Evolutionary conservation across 2,888 invertebrate genomes (phyloP).

Genomic region (Ctenicera cuprea): DNA sequence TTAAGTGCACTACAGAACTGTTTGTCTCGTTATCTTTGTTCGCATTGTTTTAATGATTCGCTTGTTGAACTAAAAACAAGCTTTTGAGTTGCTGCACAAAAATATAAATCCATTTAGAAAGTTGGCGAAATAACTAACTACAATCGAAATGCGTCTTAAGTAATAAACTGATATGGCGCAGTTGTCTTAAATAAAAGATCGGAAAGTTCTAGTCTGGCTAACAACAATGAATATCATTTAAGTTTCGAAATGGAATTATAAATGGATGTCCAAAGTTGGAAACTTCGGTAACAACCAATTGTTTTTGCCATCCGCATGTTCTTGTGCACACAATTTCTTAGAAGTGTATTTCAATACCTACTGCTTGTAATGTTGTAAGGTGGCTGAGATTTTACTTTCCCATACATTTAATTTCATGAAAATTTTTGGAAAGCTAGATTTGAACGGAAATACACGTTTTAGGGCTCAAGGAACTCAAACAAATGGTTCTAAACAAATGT

Average conservation of each 20-base stretch:
- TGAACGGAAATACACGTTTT: no score
- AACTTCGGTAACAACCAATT: constrained; percentile 57
- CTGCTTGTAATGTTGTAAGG: neutral
- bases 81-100: neutral
- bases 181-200: constrained; percentile 49
- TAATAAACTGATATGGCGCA: constrained; percentile 21
- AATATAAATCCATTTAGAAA: constrained; percentile 18
- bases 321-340: constrained; percentile 21
- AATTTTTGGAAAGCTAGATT: no score
- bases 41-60: constrained; percentile 34
- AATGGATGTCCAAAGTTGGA: constrained; percentile 55
- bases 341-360: neutral
- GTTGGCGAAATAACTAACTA: neutral
- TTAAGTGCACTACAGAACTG: constrained; percentile 16
- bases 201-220: constrained; percentile 59
- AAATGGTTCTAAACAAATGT: no score
- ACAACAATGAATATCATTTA: constrained; percentile 64
- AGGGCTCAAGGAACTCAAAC: no score
- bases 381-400: neutral
- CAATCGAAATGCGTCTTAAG: neutral
- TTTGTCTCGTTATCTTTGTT: constrained; percentile 36
- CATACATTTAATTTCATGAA: no score
- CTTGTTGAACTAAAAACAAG: constrained; percentile 26
- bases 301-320: constrained; percentile 45
- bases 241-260: constrained; percentile 61